These are phyloP conservation scores for Alethe castanea DNA, from an alignment of 2,113 vertebrate genomes.

Conservation along the genomic window DNA sequence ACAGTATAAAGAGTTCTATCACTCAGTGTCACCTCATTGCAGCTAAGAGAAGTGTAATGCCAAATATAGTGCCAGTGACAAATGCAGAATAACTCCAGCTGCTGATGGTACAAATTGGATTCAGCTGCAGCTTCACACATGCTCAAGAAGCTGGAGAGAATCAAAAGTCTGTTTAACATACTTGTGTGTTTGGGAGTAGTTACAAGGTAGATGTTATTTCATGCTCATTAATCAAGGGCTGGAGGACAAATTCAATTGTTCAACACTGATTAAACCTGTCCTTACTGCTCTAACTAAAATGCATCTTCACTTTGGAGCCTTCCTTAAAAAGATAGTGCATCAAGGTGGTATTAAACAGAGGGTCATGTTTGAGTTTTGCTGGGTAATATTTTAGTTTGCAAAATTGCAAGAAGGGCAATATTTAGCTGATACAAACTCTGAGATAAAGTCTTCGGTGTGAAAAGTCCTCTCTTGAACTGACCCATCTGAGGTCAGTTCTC, in stretches of 20 bases:
- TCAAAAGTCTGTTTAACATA: background rate
- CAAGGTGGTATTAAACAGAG: background rate
- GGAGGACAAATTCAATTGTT: background rate
- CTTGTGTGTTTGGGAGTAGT: background rate
- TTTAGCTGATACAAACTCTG: background rate
- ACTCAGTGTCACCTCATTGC: background rate
- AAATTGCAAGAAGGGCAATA: background rate
- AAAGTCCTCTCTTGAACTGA: background rate
- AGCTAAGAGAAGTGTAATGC: background rate
- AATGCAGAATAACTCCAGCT: background rate
- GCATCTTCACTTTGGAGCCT: background rate
- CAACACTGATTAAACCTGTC: background rate
- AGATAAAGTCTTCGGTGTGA: background rate
- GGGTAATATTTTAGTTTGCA: background rate
- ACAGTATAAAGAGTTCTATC: background rate
- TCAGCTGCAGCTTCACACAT: background rate
- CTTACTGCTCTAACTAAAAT: background rate
- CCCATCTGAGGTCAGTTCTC: background rate
- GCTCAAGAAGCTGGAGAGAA: background rate
- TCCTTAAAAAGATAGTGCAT: background rate
- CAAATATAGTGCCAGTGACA: background rate
- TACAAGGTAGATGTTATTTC: background rate
- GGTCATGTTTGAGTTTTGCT: background rate
- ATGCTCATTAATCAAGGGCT: background rate
- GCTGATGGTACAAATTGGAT: background rate